Evolutionary conservation across 2,797 vertebrate genomes (phyloP).

Genomic region (Rhynchotus rufescens): DNA sequence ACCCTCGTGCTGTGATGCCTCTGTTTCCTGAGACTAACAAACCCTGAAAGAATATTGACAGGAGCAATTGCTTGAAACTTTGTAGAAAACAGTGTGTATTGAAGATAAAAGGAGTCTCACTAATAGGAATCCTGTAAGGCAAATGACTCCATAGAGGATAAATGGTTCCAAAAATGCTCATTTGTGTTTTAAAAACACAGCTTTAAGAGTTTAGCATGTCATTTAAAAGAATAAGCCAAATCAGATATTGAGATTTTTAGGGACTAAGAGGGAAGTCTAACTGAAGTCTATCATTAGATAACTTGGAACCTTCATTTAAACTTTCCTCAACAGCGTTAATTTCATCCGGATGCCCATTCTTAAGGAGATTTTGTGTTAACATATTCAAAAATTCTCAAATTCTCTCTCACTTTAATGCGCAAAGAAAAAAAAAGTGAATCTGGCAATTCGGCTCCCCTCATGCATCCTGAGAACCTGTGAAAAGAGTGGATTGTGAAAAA

Average conservation of each 20-base stretch:
- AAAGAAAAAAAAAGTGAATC: neutral
- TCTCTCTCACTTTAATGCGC: neutral
- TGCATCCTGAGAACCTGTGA: neutral
- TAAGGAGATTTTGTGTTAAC: neutral
- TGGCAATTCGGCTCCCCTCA: neutral
- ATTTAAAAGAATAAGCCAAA: neutral
- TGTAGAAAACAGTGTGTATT: constrained; percentile 16
- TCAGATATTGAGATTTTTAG: constrained; percentile 10
- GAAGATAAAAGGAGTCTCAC: constrained; percentile 18
- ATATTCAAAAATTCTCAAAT: neutral
- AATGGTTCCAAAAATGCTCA: constrained; percentile 21
- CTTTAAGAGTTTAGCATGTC: neutral
- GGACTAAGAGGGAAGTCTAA: neutral
- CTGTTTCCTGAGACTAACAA: constrained; percentile 61
- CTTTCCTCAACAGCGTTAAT: neutral
- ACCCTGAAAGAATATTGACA: constrained; percentile 55
- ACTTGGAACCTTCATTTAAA: neutral
- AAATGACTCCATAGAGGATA: constrained; percentile 38
- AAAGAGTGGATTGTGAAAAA: neutral
- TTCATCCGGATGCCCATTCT: neutral
- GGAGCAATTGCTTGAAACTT: constrained; percentile 52
- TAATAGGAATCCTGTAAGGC: constrained; percentile 52
- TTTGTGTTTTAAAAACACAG: neutral
- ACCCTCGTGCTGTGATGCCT: neutral
- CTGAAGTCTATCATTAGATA: neutral